phyloP scores from a whole-genome alignment of 2,113 vertebrate genomes.

The Probosciger aterrimus region DNA sequence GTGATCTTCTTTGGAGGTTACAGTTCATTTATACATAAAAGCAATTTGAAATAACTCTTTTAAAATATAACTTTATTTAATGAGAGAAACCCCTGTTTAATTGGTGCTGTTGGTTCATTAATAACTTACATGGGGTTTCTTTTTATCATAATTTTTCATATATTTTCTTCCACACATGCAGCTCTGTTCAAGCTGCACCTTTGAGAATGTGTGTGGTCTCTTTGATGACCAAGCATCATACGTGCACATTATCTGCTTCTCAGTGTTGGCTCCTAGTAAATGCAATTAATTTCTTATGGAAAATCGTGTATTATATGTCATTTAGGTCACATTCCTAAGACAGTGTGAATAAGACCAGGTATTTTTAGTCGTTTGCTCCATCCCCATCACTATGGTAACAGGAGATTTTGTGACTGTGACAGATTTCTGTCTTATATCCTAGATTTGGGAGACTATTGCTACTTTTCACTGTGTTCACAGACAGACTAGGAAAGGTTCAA shows the following conservation, averaged over 20 bases:
- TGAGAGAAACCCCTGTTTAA: not conserved
- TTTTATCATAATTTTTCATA: not conserved
- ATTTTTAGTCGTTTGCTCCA: slow-evolving; percentile 66
- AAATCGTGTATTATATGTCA: slow-evolving; percentile 1
- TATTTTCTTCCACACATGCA: not conserved
- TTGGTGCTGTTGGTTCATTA: not conserved
- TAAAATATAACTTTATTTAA: not conserved
- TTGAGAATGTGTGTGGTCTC: slow-evolving; percentile 6
- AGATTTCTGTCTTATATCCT: slow-evolving; percentile 51
- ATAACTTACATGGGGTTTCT: not conserved
- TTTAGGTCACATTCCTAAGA: slow-evolving; percentile 66
- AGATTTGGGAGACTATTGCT: slow-evolving; percentile 40
- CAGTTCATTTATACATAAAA: not conserved
- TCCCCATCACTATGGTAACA: slow-evolving; percentile 71
- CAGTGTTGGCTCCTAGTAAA: not conserved
- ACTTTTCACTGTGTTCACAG: not conserved
- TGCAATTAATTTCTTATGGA: slow-evolving; percentile 26
- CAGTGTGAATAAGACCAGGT: slow-evolving; percentile 55
- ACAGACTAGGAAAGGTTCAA: not conserved
- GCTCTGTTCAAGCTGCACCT: not conserved
- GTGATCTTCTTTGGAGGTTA: not conserved
- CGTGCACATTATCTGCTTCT: not conserved
- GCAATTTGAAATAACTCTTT: not conserved
- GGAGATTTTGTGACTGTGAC: slow-evolving; percentile 44
- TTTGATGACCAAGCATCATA: not conserved